phyloP scores from a whole-genome alignment of 2,888 invertebrate genomes.

The Danaus chrysippus region DNA sequence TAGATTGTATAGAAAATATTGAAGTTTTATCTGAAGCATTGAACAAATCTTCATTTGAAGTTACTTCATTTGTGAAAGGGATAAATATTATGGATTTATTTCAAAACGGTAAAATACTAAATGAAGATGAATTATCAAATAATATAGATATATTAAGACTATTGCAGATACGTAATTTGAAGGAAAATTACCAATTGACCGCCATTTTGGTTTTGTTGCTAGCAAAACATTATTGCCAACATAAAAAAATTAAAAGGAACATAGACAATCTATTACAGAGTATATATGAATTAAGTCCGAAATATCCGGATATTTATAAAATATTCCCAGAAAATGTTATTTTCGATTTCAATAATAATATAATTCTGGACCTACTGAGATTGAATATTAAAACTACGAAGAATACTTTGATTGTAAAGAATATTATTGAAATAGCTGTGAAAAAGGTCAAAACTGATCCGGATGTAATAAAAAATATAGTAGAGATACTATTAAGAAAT shows the following conservation, averaged over 20 bases:
- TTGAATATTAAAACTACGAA: constrained; percentile 60
- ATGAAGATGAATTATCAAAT: constrained; percentile 43
- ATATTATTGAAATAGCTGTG: constrained; percentile 58
- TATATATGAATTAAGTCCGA: constrained; percentile 61
- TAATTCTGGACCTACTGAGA: constrained; percentile 53
- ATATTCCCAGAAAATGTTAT: constrained; percentile 58
- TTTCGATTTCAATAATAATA: constrained; percentile 55
- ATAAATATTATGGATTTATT: constrained; percentile 47
- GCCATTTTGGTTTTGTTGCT: constrained; percentile 57
- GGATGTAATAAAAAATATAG: constrained; percentile 60
- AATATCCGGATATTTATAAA: constrained; percentile 65
- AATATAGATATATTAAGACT: constrained; percentile 54
- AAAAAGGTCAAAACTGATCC: constrained; percentile 61
- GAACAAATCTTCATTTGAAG: constrained; percentile 51
- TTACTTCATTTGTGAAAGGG: constrained; percentile 47
- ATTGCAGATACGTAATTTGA: constrained; percentile 58
- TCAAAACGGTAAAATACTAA: constrained; percentile 37
- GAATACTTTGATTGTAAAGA: constrained; percentile 51
- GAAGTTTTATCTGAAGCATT: constrained; percentile 54
- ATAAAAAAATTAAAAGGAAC: constrained; percentile 52
- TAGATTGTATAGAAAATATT: constrained; percentile 52
- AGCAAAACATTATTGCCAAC: constrained; percentile 56
- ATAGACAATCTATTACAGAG: constrained; percentile 55
- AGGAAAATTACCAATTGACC: constrained; percentile 63
- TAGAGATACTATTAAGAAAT: constrained; percentile 52